Percentiles rank a stretch among this genome's conserved stretches.
These are phyloP conservation scores for Antennarius maculatus DNA, from an alignment of 2,797 vertebrate genomes.

Conservation along the genomic window DNA sequence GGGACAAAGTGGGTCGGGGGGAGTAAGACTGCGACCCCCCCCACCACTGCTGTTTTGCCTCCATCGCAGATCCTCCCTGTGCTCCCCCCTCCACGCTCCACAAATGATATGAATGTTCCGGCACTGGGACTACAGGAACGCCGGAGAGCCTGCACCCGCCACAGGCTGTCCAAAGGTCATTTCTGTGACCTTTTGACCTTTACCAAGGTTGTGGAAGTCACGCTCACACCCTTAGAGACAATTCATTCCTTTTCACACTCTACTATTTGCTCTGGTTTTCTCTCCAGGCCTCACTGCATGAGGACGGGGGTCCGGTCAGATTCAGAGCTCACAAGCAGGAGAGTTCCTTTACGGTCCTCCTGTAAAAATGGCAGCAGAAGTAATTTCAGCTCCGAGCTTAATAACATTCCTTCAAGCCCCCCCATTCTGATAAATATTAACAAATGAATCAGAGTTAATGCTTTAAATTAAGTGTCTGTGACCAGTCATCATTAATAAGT, in stretches of 20 bases:
- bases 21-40: constrained; percentile 48
- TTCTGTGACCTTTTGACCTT: constrained; percentile 9
- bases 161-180: constrained; percentile 30
- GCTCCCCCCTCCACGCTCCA: constrained; percentile 8
- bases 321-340: constrained; percentile 8
- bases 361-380: constrained; percentile 60
- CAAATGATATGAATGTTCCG: constrained; percentile 44
- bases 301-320: constrained; percentile 32
- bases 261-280: constrained; percentile 19
- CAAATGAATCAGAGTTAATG: constrained; percentile 81
- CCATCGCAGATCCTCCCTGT: constrained; percentile 13
- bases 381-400: constrained; percentile 68
- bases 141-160: constrained; percentile 18
- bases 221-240: constrained; percentile 35
- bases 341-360: constrained; percentile 54
- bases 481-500: constrained; percentile 78
- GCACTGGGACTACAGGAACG: background rate
- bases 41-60: constrained; percentile 26
- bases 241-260: constrained; percentile 33
- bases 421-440: constrained; percentile 79
- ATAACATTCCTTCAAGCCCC: constrained; percentile 66
- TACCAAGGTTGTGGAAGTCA: constrained; percentile 30
- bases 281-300: background rate
- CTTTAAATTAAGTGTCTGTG: constrained; percentile 80
- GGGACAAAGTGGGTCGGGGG: constrained; percentile 47